phyloP scores from a whole-genome alignment of 2,888 invertebrate species.

The Parnassius mnemosyne region DNA sequence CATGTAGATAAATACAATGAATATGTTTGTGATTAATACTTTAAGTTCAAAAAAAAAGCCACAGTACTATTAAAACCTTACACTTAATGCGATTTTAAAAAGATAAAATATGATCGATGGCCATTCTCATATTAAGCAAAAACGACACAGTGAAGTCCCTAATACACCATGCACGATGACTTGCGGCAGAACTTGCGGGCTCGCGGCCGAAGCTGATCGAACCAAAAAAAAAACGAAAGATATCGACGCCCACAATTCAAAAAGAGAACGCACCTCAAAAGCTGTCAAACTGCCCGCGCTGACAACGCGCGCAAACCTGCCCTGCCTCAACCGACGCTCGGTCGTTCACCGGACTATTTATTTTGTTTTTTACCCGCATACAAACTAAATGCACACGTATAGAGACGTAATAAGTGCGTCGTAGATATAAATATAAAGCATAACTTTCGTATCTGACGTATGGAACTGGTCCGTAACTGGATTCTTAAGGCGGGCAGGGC shows the following conservation, averaged over 20 bases:
- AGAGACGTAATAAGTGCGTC: conserved; percentile 53
- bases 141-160: conserved; percentile 14
- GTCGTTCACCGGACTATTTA: conserved; percentile 68
- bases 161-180: conserved; percentile 35
- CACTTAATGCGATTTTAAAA: conserved; percentile 6
- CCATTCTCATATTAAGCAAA: conserved; percentile 12
- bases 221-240: conserved; percentile 46
- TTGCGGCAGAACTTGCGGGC: conserved; percentile 51
- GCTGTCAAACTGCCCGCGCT: conserved; percentile 73
- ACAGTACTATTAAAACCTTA: conserved; percentile 1
- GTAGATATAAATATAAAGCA: conserved; percentile 47
- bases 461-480: conserved; percentile 63
- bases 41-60: background rate
- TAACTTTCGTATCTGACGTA: conserved; percentile 63
- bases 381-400: conserved; percentile 64
- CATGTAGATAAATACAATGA: background rate
- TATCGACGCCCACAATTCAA: conserved; percentile 65
- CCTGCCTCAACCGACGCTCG: conserved; percentile 68
- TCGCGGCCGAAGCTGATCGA: conserved; percentile 58
- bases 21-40: background rate
- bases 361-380: conserved; percentile 77
- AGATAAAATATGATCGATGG: conserved; percentile 23
- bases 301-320: conserved; percentile 52
- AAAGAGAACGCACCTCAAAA: conserved; percentile 75
- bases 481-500: conserved; percentile 55